These are phyloP conservation scores for Hydrozoanthus tunicans DNA, from an alignment of 64 coral and sea anemone species.

Conservation along the genomic window DNA sequence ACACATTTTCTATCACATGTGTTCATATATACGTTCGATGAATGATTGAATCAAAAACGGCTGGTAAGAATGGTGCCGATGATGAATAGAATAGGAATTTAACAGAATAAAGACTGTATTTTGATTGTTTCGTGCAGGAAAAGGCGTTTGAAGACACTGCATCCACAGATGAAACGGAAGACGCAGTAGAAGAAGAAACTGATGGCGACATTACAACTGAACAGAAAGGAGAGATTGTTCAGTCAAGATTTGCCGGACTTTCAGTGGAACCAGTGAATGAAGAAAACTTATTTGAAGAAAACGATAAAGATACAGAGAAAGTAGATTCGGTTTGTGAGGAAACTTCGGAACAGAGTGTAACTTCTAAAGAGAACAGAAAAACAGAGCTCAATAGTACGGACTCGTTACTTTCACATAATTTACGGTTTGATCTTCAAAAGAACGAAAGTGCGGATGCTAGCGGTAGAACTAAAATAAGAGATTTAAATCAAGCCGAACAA, in stretches of 20 bases:
- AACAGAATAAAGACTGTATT: too few species aligned
- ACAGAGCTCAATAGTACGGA: neutral
- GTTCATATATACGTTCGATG: too few species aligned
- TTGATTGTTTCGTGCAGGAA: slow-evolving; percentile 27
- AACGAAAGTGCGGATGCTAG: neutral
- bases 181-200: neutral
- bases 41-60: too few species aligned
- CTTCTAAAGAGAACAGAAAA: neutral
- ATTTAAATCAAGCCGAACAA: neutral
- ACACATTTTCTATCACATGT: too few species aligned
- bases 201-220: slow-evolving; percentile 34
- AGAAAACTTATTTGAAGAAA: neutral
- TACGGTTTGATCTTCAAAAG: neutral
- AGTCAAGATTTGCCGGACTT: slow-evolving; percentile 61
- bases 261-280: slow-evolving; percentile 48
- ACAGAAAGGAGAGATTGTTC: neutral
- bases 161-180: neutral
- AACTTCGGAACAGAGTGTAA: neutral
- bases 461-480: neutral
- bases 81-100: too few species aligned
- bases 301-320: neutral
- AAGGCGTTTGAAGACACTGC: slow-evolving; percentile 2
- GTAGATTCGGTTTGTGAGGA: neutral
- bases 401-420: neutral
- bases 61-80: too few species aligned